These are phyloP conservation scores for Operophtera brumata DNA, from an alignment of 2,888 invertebrate species.

Conservation along the genomic window DNA sequence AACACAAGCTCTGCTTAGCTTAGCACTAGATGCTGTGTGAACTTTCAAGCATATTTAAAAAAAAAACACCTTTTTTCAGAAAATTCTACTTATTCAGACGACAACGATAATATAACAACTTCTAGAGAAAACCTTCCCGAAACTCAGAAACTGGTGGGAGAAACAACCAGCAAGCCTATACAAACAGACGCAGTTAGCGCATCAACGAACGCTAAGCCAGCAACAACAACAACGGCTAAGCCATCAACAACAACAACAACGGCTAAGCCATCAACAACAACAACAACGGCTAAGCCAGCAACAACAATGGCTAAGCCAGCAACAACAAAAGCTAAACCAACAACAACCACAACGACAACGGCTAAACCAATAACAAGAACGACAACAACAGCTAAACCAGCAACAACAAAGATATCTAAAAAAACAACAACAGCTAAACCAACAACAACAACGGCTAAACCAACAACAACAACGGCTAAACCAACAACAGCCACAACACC, in stretches of 20 bases:
- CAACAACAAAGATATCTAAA: constrained; percentile 32
- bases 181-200: too few relatives aligned
- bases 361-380: constrained; percentile 27
- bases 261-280: constrained; percentile 18
- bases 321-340: constrained; percentile 25
- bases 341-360: constrained; percentile 24
- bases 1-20: too few relatives aligned
- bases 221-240: constrained; percentile 16
- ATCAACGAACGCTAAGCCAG: constrained; percentile 21
- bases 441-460: constrained; percentile 23
- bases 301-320: constrained; percentile 29
- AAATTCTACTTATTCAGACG: background rate
- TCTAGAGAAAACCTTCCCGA: constrained; percentile 37
- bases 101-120: background rate
- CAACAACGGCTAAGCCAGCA: constrained; percentile 22
- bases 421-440: constrained; percentile 24
- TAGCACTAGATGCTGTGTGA: too few relatives aligned
- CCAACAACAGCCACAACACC: constrained; percentile 24
- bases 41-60: too few relatives aligned
- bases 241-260: constrained; percentile 27
- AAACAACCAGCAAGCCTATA: too few relatives aligned
- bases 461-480: constrained; percentile 32
- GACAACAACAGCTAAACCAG: constrained; percentile 31
- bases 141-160: constrained; percentile 51
- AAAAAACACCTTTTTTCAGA: too few relatives aligned